These are phyloP conservation scores for Glaucopsyche alexis DNA, from an alignment of 2,888 invertebrate genomes.

Conservation along the genomic window DNA sequence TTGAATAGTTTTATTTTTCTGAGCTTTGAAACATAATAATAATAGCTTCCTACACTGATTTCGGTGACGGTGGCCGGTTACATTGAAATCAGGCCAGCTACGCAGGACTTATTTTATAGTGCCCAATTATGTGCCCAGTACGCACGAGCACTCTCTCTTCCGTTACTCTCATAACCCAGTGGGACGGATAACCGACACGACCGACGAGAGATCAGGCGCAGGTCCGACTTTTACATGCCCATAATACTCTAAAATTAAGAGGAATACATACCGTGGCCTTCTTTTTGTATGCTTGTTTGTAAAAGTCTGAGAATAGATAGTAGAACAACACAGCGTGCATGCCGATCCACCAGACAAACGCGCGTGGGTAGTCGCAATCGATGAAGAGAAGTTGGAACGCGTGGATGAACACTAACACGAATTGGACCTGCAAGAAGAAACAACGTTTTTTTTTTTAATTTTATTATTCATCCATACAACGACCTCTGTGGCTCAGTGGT, in stretches of 20 bases:
- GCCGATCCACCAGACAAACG: conserved; percentile 95
- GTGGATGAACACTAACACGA: conserved; percentile 92
- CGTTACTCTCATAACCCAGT: too few relatives aligned
- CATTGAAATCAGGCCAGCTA: too few relatives aligned
- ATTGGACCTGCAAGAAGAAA: conserved; percentile 84
- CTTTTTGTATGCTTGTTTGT: conserved; percentile 85
- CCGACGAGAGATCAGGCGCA: too few relatives aligned
- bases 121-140: too few relatives aligned
- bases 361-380: conserved; percentile 93
- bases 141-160: too few relatives aligned
- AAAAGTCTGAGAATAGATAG: conserved; percentile 95
- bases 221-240: too few relatives aligned
- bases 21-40: too few relatives aligned
- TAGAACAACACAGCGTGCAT: conserved; percentile 96
- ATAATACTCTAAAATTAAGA: not conserved
- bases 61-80: too few relatives aligned
- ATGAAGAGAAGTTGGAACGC: conserved; percentile 93
- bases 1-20: too few relatives aligned
- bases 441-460: not conserved
- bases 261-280: conserved; percentile 46
- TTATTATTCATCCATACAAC: not conserved
- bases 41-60: too few relatives aligned
- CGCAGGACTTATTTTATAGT: too few relatives aligned
- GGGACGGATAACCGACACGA: too few relatives aligned
- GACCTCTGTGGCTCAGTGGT: not conserved